Base-by-base conservation (phyloP, 2,888 invertebrate species). In the Neria commutata region DNA sequence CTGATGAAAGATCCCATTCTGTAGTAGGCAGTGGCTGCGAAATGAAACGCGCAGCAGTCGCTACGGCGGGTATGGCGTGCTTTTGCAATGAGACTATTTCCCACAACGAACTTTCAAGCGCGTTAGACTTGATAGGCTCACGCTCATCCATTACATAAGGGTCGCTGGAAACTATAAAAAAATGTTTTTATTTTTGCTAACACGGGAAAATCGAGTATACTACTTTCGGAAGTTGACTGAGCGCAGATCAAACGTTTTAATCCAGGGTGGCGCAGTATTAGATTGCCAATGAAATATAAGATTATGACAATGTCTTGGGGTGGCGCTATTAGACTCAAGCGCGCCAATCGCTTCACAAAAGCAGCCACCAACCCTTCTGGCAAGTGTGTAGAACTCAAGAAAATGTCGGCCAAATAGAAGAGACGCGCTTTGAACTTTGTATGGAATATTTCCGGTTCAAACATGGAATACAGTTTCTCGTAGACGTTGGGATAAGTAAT, bases 401-500 rank as follows among this genome's bases (percentile, higher is more conserved):
- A 98, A 63, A 95, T 85, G 77, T 98, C 94, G 0, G 94, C 87
- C 59, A 98, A 85, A 72, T 92, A 91, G 81, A 97, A 90, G 58
- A 98, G 88, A 46, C 95, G 86, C 1, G 91, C 88, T 79, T 94
- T 92, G 83, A 93, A 95, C 72, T 94, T 91, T 11, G 92, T 94
- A 73, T 92, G 91, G 80, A 98, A 94, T 72, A 98, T 90, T 72
- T 91, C 91, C 0, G 95, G 92, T 74, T 93, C 91, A 75, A 96
- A 91, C 89, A 98, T 90, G 19, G 91, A 91, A 83, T 98, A 98
- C n/a, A 98, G 85, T 73, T 97, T 95, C 69, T 88, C 89, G 83
- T 94, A 98, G 78, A 98, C 94, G 78, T 95, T 91, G 0, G 98
- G 97, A 83, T 96, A 97, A 73, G 96, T 92, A 83, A 98, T 87